Evolutionary conservation across 2,888 invertebrate genomes (phyloP), one percentile per base, ranked within the genome.

Genomic region (Orthosia incerta): DNA sequence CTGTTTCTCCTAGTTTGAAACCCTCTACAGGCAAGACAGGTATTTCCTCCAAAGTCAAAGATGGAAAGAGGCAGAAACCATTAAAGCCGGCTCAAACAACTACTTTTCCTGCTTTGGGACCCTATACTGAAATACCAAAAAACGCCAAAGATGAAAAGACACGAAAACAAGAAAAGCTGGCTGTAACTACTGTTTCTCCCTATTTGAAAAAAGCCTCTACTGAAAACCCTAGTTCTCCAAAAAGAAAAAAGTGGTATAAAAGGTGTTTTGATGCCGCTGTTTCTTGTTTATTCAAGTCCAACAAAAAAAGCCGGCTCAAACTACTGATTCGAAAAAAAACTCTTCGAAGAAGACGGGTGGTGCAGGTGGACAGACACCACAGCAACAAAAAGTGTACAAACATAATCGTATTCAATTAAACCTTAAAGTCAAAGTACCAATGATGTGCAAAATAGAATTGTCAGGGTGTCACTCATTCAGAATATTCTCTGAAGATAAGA

Each of bases 1-100:
- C 39, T 15, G 23, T 51, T 50, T 51, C 68, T 68, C 15, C 50
- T 23, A 18, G 18, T 11, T n/a, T 50, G 23, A 45, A 53, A 69
- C 12, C 15, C 3, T 0, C 26, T 9, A 39, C 23, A 45, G 39
- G 7, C 16, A 53, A 69, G 13, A 61, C 20, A 18, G 4, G 9
- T n/a, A 16, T 53, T 20, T 12, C 46, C 12, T 23, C 12, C 7
- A 48, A 4, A 12, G 12, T 12, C 11, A 23, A 12, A 39, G 13
- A 18, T 23, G 4, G 0, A 45, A 55, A 65, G 7, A 13, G 1
- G 11, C 4, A 23, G 16, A 61, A 61, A 16, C 46, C 23, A 16
- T 3, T 4, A 20, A 26, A 48, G 23, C 18, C 4, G 23, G 18
- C 16, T 18, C 18, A 23, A 26, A 62, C 61, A 5, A 16, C 23